phyloP scores from a whole-genome alignment of 2,113 vertebrate species.

The Halcyon senegalensis region DNA sequence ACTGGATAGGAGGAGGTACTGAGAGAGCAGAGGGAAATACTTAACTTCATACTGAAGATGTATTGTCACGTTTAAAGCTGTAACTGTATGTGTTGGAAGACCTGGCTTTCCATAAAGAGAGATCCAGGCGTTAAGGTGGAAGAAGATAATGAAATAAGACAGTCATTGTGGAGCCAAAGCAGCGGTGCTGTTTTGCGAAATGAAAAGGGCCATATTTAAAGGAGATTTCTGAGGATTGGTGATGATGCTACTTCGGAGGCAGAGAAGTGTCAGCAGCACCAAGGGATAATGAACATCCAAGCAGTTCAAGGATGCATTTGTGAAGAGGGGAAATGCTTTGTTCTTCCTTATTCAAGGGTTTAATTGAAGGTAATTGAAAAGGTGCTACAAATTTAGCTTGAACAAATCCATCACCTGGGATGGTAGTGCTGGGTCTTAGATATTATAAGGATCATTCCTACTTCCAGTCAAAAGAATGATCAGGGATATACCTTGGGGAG shows the following conservation, averaged over 20 bases:
- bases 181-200: neutral
- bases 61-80: neutral
- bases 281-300: neutral
- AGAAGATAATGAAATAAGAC: neutral
- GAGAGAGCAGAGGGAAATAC: neutral
- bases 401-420: constrained; percentile 36
- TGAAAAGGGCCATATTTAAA: neutral
- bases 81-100: neutral
- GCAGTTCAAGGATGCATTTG: neutral
- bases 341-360: constrained; percentile 12
- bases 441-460: constrained; percentile 36
- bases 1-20: neutral
- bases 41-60: neutral
- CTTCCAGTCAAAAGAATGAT: constrained; percentile 3
- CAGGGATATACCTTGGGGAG: neutral
- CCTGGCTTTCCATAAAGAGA: neutral
- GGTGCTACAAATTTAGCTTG: constrained; percentile 20
- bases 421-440: neutral
- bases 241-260: neutral
- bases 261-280: neutral
- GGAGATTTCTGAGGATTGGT: neutral
- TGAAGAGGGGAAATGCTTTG: neutral
- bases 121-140: neutral
- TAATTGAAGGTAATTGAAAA: constrained; percentile 29
- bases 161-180: neutral